phyloP scores from a whole-genome alignment of 2,797 vertebrate species.

The Adrianichthys oophorus region DNA sequence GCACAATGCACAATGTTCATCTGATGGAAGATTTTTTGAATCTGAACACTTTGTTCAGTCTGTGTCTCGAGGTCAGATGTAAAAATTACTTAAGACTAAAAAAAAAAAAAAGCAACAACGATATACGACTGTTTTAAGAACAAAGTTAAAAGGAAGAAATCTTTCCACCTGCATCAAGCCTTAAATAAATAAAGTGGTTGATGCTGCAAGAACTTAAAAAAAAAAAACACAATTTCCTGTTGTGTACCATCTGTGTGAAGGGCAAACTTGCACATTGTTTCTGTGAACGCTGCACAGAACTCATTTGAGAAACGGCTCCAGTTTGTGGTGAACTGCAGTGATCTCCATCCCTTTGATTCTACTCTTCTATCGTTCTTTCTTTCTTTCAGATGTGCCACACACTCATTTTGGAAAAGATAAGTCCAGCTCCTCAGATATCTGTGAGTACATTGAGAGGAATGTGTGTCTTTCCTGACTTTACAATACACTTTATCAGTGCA shows the following conservation, averaged over 20 bases:
- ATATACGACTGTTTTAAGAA: no score
- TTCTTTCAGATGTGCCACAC: slow-evolving; percentile 54
- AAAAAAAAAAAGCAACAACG: no score
- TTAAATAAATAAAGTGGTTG: background rate
- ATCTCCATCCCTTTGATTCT: slow-evolving; percentile 28
- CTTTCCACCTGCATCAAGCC: background rate
- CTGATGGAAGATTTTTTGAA: no score
- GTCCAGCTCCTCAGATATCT: slow-evolving; percentile 63
- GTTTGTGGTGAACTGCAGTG: slow-evolving; percentile 2
- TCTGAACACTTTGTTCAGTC: no score
- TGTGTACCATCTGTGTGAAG: background rate
- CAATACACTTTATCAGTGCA: slow-evolving; percentile 78
- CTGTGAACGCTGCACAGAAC: background rate
- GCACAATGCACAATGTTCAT: no score
- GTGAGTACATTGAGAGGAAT: slow-evolving; percentile 75
- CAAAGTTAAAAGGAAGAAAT: no score
- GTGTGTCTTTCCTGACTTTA: slow-evolving; percentile 81
- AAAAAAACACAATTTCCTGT: background rate
- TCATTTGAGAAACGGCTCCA: background rate
- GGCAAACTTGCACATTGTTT: background rate
- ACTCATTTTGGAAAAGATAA: slow-evolving; percentile 34
- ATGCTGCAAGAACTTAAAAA: background rate
- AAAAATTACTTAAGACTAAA: no score
- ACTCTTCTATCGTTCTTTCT: slow-evolving; percentile 4
- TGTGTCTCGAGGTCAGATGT: no score